Conservation (phyloP, 2,797 vertebrate species). For the Mareca penelope region DNA sequence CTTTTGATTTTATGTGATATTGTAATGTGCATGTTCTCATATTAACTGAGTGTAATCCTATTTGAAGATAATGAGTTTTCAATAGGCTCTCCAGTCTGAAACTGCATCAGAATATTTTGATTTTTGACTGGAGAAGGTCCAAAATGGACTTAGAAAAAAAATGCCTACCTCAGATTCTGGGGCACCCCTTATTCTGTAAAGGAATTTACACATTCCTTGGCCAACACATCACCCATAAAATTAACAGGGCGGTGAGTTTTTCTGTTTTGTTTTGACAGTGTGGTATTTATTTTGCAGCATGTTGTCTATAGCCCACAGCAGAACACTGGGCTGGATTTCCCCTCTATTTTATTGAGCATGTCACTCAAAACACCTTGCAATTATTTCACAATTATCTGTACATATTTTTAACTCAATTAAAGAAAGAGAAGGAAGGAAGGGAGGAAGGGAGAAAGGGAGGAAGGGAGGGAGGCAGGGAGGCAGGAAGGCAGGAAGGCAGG, state of each 20-base stretch:
- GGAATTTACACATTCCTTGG: slow-evolving; percentile 31
- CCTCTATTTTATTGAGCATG: slow-evolving; percentile 22
- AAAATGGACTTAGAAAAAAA: slow-evolving; percentile 59
- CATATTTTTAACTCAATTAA: slow-evolving; percentile 52
- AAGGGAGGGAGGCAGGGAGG: not conserved
- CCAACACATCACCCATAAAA: slow-evolving; percentile 17
- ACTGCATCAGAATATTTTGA: slow-evolving; percentile 66
- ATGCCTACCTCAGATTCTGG: slow-evolving; percentile 25
- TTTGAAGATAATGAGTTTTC: slow-evolving; percentile 85
- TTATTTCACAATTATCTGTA: slow-evolving; percentile 28
- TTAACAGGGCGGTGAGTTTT: slow-evolving; percentile 27
- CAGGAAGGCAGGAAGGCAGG: not conserved
- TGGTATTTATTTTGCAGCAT: slow-evolving; percentile 44
- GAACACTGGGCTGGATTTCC: slow-evolving; percentile 49
- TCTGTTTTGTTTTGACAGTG: not conserved
- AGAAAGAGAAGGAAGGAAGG: not conserved
- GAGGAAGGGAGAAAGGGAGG: not conserved
- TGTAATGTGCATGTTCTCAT: slow-evolving; percentile 83
- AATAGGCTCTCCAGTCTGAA: slow-evolving; percentile 77
- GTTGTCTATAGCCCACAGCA: slow-evolving; percentile 62
- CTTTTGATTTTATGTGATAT: slow-evolving; percentile 84
- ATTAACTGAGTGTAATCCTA: slow-evolving; percentile 84
- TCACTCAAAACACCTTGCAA: not conserved
- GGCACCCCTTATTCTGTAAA: slow-evolving; percentile 22
- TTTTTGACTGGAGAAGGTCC: slow-evolving; percentile 65